Conservation (phyloP, 2,113 vertebrate genomes). For the Crocuta crocuta region DNA sequence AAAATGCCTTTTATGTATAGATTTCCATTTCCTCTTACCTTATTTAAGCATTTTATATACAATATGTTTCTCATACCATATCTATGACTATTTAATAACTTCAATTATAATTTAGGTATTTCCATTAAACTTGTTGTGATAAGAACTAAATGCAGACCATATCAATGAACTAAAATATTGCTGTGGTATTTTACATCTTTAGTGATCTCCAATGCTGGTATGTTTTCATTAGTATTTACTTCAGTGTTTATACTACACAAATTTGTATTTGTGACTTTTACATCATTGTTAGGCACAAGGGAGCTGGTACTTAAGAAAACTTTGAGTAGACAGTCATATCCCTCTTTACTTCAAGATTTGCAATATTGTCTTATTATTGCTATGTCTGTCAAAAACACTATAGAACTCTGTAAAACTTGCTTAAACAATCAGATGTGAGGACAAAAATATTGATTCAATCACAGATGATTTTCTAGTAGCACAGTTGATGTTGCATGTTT, state of each 20-base stretch:
- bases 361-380: slow-evolving; percentile 34
- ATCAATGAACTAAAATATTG: not conserved
- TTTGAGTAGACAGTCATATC: not conserved
- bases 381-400: slow-evolving; percentile 34
- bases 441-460: slow-evolving; percentile 49
- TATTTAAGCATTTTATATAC: not conserved
- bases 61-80: not conserved
- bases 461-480: slow-evolving; percentile 32
- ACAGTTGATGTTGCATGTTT: slow-evolving; percentile 16
- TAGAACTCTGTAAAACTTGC: slow-evolving; percentile 27
- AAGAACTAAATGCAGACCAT: not conserved
- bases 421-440: slow-evolving; percentile 11
- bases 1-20: not conserved
- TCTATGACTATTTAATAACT: not conserved
- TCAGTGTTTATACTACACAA: not conserved
- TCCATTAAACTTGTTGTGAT: not conserved
- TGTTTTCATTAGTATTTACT: not conserved
- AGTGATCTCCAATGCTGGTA: not conserved
- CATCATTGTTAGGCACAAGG: not conserved
- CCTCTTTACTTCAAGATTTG: not conserved
- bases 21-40: not conserved
- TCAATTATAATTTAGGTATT: not conserved
- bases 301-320: not conserved
- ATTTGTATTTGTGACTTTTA: not conserved
- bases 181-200: not conserved